Evolutionary conservation across 2,797 vertebrate species (phyloP).

Genomic region (Argentina silus): DNA sequence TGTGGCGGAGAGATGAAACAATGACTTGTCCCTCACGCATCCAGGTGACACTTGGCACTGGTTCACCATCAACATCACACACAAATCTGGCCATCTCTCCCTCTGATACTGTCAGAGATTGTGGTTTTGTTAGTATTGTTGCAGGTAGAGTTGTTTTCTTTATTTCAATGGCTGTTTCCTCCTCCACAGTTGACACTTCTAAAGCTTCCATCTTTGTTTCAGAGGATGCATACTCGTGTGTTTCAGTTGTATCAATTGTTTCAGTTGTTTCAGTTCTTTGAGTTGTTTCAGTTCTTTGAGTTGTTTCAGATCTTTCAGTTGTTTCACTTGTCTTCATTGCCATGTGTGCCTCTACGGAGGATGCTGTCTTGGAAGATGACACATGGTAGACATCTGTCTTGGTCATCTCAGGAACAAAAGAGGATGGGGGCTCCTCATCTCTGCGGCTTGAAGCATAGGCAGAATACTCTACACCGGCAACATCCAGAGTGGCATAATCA

Average conservation of each 20-base stretch:
- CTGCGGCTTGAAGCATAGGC: constrained; percentile 83
- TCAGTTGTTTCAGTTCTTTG: constrained; percentile 75
- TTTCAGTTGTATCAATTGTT: constrained; percentile 77
- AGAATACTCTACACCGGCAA: constrained; percentile 87
- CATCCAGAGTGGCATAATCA: constrained; percentile 94
- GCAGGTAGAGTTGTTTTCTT: constrained; percentile 73
- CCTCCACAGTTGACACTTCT: constrained; percentile 75
- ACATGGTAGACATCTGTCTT: constrained; percentile 89
- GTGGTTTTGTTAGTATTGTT: constrained; percentile 89
- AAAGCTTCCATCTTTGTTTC: constrained; percentile 70
- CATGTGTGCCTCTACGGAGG: constrained; percentile 78
- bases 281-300: constrained; percentile 78
- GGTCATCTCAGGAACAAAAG: constrained; percentile 86
- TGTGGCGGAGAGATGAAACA: constrained; percentile 82
- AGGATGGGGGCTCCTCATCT: constrained; percentile 89
- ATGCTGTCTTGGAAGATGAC: constrained; percentile 84
- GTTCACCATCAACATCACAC: constrained; percentile 91
- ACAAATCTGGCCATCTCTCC: constrained; percentile 88
- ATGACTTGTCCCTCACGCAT: constrained; percentile 78
- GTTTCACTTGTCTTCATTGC: constrained; percentile 78
- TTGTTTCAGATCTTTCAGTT: constrained; percentile 64
- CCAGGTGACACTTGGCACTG: constrained; percentile 88
- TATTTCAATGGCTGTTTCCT: constrained; percentile 72
- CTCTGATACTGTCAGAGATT: constrained; percentile 88
- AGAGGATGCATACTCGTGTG: constrained; percentile 74